These are phyloP conservation scores for Rhinichthys osculus DNA, from an alignment of 2,797 vertebrate species.

Conservation along the genomic window DNA sequence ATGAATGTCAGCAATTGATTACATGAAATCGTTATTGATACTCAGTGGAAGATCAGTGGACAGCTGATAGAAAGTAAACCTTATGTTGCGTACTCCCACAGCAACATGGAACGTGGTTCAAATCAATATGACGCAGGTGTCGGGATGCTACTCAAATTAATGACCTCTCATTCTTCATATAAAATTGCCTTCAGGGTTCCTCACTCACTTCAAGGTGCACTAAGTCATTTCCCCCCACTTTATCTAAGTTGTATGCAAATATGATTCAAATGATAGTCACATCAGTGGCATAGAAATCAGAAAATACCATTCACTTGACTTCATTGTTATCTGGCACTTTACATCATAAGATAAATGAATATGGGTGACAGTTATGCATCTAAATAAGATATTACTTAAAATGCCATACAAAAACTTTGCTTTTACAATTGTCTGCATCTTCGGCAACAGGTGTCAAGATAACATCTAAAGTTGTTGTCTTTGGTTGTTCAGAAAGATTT, in stretches of 20 bases:
- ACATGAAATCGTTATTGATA: constrained; percentile 1
- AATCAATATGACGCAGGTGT: constrained; percentile 19
- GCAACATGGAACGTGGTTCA: constrained; percentile 2
- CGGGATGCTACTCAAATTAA: not conserved
- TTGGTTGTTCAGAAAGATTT: not conserved
- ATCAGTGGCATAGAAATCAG: not conserved
- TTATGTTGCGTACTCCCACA: not conserved
- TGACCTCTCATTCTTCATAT: not conserved
- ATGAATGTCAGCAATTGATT: constrained; percentile 7
- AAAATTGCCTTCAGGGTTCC: constrained; percentile 1
- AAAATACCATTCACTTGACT: not conserved
- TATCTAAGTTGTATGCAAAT: not conserved
- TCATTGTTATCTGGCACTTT: not conserved
- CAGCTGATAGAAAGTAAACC: not conserved
- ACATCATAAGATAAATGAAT: not conserved
- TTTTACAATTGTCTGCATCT: not conserved
- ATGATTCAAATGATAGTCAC: not conserved
- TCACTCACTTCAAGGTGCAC: constrained; percentile 31
- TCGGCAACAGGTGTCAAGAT: not conserved
- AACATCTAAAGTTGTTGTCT: not conserved
- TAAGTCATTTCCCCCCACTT: constrained; percentile 8
- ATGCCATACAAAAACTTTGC: not conserved
- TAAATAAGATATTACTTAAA: not conserved
- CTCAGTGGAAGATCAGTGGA: constrained; percentile 3
- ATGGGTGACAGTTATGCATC: not conserved